Base-by-base conservation (phyloP, 2,113 vertebrate species). In the Kryptolebias marmoratus region DNA sequence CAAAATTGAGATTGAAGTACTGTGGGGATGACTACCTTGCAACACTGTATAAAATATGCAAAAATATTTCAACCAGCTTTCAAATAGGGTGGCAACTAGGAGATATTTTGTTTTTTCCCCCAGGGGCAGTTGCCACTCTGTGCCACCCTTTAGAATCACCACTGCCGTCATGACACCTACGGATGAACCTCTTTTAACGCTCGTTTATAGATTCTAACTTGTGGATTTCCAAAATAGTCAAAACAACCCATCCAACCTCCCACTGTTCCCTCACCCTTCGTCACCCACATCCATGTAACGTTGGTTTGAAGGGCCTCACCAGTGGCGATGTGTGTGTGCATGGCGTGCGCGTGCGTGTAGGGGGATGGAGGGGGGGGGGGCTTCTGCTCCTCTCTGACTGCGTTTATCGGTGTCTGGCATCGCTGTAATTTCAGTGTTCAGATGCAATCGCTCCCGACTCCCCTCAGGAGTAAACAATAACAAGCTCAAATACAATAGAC, bases 341-440 rank as follows among this genome's bases (percentile, higher is more conserved):
- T 22, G 22, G 47, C 16, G 47, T 49, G 47, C 16, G 15, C 16
- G n/a, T 52, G 50, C 2, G n/a, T 7, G 53, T 12, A 27, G 11
- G 10, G 52, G 14, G 16, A 3, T 14, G 6, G 18, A n/a, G 6
- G 30, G 32, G 66, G 28, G 39, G 10, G 56, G 52, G 55, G 70
- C 74, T 67, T 63, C 76, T 77, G 64, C 88, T 70, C 80, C 81
- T 85, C 82, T 85, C 72, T 66, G 81, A 77, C 78, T 80, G 75
- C 5, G 76, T 88, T 93, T 93, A 94, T 93, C 93, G 64, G 47
- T 39, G 84, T 73, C 87, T 88, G 82, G 80, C 77, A 93, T 94
- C 93, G 73, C 89, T 92, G 91, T 93, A 93, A 93, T 93, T 94
- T 94, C 91, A 91, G 91, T 92, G 88, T 92, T 92, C 90, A 93